Base-by-base conservation (phyloP, 2,888 invertebrate species). In the Drosophila kambysellisi region DNA sequence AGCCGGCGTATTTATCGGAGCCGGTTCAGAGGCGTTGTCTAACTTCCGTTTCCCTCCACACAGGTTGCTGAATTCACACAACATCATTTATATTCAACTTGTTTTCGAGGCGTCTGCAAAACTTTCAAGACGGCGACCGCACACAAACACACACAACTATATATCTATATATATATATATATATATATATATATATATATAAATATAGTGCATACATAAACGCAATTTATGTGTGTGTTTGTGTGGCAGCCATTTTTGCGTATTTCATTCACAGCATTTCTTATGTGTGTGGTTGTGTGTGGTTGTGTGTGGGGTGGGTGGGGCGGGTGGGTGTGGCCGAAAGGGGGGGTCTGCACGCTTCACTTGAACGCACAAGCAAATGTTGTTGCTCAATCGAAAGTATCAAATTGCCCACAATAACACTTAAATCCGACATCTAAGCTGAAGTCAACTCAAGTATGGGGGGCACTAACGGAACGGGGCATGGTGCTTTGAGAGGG, bases 361-460 rank as follows among this genome's bases (percentile, higher is more conserved):
- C 85, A 88, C 72, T 89, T 84, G 85, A 85, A 88, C 85, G 85
- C 86, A 83, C 86, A 85, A 83, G 83, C 83, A 82, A 89, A 91
- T 88, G 86, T 83, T 90, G 81, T 88, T 88, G 85, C 85, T 89
- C 90, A 91, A 91, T 91, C 90, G 91, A 90, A 91, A 91, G 89
- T 91, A 90, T 91, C 88, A 85, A 91, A 91, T 91, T 89, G 89
- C 91, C 88, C 89, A 85, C 88, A 91, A 91, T 91, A 88, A 90
- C 90, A 91, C 92, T 91, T 89, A 85, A 86, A 89, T 81, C 88
- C 89, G 70, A 79, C 79, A 76, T 72, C 79, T 73, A 80, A 80
- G 85, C 78, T 61, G 68, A 88, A 89, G 82, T 82, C 85, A 89
- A 74, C 84, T 65, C 33, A 50, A 66, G 65, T 32, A 74, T 32